phyloP scores from a whole-genome alignment of 2,113 vertebrate species.

The Melierax canorus region DNA sequence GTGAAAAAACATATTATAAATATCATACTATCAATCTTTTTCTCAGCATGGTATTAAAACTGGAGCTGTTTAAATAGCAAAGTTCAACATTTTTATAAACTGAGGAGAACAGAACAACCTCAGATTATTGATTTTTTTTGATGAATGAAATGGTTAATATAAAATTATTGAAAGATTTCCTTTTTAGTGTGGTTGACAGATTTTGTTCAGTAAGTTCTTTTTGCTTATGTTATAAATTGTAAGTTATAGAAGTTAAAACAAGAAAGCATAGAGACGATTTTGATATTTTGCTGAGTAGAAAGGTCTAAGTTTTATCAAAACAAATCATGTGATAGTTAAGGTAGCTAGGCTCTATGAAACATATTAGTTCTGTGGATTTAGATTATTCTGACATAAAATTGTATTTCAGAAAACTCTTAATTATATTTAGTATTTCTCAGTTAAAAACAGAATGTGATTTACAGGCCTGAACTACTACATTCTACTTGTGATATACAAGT shows the following conservation, averaged over 20 bases:
- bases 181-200: background rate
- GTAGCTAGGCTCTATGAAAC: background rate
- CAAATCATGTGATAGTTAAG: background rate
- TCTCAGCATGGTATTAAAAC: background rate
- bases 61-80: slow-evolving; percentile 30
- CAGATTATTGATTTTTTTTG: background rate
- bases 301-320: background rate
- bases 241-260: background rate
- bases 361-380: background rate
- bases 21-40: background rate
- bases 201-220: background rate
- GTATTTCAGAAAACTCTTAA: background rate
- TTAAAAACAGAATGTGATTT: background rate
- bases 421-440: background rate
- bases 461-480: background rate
- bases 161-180: background rate
- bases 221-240: background rate
- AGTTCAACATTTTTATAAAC: slow-evolving; percentile 33
- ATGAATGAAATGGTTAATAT: background rate
- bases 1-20: background rate
- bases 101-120: background rate
- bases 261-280: background rate
- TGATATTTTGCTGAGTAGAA: background rate
- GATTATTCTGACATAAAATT: background rate
- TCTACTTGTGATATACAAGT: background rate